These are phyloP conservation scores for Euura lappo DNA, from an alignment of 1,140 invertebrate species.

Conservation along the genomic window DNA sequence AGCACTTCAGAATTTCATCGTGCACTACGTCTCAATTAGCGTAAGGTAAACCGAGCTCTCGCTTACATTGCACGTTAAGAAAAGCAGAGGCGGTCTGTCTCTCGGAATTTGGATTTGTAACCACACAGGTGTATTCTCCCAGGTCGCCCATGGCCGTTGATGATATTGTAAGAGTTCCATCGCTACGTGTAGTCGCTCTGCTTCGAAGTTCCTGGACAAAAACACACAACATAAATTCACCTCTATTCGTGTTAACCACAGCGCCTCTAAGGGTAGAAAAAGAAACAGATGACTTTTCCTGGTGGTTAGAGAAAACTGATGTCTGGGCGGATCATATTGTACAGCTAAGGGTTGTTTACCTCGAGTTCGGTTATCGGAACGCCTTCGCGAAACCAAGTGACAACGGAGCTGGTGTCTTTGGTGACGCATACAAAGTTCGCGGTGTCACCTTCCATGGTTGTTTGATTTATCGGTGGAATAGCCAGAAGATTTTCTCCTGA, in stretches of 20 bases:
- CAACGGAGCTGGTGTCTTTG: constrained; percentile 66
- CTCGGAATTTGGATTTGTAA: constrained; percentile 80
- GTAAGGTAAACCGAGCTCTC: background rate
- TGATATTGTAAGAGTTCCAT: constrained; percentile 79
- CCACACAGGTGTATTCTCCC: constrained; percentile 89
- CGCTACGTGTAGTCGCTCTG: constrained; percentile 66
- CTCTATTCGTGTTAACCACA: background rate
- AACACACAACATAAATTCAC: background rate
- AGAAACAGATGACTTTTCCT: background rate
- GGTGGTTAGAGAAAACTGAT: too few species aligned
- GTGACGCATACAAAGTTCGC: constrained; percentile 83
- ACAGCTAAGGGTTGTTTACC: constrained; percentile 28
- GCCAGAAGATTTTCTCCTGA: constrained; percentile 85
- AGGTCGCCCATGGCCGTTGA: constrained; percentile 80
- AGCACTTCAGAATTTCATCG: background rate
- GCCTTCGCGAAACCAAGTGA: constrained; percentile 76
- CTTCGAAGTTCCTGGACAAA: constrained; percentile 64
- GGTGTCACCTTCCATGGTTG: constrained; percentile 83
- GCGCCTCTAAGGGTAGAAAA: background rate
- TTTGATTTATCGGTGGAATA: constrained; percentile 86
- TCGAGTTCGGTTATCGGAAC: constrained; percentile 65
- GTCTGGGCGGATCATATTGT: too few species aligned
- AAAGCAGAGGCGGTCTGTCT: constrained; percentile 86
- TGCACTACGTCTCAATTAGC: background rate
- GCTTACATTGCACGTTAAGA: constrained; percentile 94